phyloP scores from a whole-genome alignment of 30 jellyfish, hydroid and myxozoan genomes.

The Rhopilema esculentum region DNA sequence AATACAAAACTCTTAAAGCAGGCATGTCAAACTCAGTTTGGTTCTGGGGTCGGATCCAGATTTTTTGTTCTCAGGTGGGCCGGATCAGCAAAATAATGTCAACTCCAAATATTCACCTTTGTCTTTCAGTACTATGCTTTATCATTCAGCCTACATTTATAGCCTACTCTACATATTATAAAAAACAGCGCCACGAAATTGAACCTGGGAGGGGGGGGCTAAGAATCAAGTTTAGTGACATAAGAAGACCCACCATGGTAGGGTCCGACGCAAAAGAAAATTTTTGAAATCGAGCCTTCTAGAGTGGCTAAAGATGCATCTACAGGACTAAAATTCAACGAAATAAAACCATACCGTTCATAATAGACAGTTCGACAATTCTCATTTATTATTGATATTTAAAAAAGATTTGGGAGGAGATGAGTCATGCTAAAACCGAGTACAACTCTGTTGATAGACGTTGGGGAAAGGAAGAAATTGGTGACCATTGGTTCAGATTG shows the following conservation, averaged over 20 bases:
- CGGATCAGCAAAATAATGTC: neutral
- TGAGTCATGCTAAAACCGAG: neutral
- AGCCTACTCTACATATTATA: constrained; percentile 6
- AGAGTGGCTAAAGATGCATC: neutral
- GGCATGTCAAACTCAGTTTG: constrained; percentile 27
- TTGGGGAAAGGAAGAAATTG: neutral
- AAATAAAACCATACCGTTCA: neutral
- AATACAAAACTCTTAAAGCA: too few relatives aligned
- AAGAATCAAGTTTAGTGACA: neutral
- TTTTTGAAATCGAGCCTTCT: neutral
- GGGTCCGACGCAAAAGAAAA: neutral
- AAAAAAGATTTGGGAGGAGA: too few relatives aligned
- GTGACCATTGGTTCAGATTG: neutral
- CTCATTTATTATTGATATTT: too few relatives aligned
- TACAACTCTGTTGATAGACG: neutral
- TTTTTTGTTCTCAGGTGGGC: constrained; percentile 19
- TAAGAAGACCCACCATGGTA: neutral
- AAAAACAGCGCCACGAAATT: neutral
- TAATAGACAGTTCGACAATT: too few relatives aligned
- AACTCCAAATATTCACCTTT: neutral
- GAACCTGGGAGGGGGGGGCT: neutral
- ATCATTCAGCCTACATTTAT: constrained; percentile 23
- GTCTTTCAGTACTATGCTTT: constrained; percentile 10
- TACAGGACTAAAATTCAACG: neutral
- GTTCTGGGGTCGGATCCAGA: constrained; percentile 16